Evolutionary conservation across 2,797 vertebrate genomes (phyloP).

Genomic region (Pogonophryne albipinna): DNA sequence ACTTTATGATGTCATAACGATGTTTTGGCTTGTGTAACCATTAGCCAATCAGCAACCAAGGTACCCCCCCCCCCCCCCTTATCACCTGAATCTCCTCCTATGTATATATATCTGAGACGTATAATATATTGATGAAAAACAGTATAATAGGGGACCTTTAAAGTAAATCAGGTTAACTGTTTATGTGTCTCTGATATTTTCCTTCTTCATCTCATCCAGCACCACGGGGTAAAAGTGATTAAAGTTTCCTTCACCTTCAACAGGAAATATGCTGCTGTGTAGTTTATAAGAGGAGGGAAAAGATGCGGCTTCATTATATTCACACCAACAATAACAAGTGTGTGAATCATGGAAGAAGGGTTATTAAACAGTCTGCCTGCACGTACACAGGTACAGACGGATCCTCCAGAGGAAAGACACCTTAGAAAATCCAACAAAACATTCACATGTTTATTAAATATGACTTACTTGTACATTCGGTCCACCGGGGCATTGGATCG

Average conservation of each 20-base stretch:
- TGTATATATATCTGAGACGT: no score
- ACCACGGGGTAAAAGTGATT: conserved; percentile 40
- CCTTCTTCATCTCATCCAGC: conserved; percentile 59
- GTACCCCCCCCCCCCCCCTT: no score
- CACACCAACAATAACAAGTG: not conserved
- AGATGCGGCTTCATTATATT: conserved; percentile 6
- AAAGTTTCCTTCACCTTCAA: conserved; percentile 33
- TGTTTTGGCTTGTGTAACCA: no score
- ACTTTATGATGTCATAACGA: no score
- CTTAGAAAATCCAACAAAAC: conserved; percentile 47
- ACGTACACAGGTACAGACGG: conserved; percentile 23
- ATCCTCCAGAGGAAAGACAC: conserved; percentile 43
- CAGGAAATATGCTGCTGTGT: conserved; percentile 6
- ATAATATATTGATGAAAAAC: no score
- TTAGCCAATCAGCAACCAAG: no score
- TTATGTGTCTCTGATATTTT: conserved; percentile 17
- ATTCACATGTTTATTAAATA: conserved; percentile 22
- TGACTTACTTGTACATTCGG: conserved; percentile 94
- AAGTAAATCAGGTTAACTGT: not conserved
- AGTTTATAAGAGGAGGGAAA: conserved; percentile 4
- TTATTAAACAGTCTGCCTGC: conserved; percentile 13
- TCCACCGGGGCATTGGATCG: conserved; percentile 88
- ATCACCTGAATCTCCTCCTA: no score
- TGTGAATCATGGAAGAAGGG: conserved; percentile 19
- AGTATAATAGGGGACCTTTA: not conserved